Evolutionary conservation across 2,797 vertebrate species (phyloP), one percentile per base, ranked within the genome.

Genomic region (Crax fasciolata): DNA sequence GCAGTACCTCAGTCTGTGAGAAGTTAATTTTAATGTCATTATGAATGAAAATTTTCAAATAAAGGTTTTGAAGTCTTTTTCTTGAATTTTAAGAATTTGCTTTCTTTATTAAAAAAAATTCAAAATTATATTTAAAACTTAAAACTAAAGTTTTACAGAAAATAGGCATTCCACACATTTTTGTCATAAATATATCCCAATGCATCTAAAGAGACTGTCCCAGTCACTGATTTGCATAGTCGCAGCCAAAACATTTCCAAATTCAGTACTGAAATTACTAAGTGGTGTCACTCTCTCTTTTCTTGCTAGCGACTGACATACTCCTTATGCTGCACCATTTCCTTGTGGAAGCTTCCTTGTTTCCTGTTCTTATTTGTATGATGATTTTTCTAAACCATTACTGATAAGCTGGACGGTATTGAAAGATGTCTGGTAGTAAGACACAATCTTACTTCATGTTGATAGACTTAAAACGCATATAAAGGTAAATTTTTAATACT

Each of bases 201-300:
- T 81, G n/a, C 38, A 39, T 87, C 73, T 95, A 61, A 89, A 84
- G 78, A 93, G 77, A 77, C 44, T 83, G 75, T 43, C 51, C n/a
- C 80, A 66, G 79, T 77, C 72, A 80, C 59, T 73, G 59, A 82
- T 90, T 95, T 94, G 78, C 89, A 92, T 87, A 82, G 49, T 16
- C 73, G 71, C 90, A 96, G 78, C 77, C 82, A 77, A 92, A 96
- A 82, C 35, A 75, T 72, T 92, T 91, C 86, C 54, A 92, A 75
- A 18, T 90, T 87, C 87, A 43, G 51, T 86, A 59, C 72, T 89
- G 48, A 63, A 89, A 93, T 91, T 95, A 84, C 61, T 85, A 87
- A 91, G 49, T 20, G 76, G 93, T 90, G 78, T 94, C 85, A 83
- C 49, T 90, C 49, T 91, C 57, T 89, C 59, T 72, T 87, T 79